These are phyloP conservation scores for Hemicrepidius hirtus DNA, from an alignment of 2,888 invertebrate species.

Conservation along the genomic window DNA sequence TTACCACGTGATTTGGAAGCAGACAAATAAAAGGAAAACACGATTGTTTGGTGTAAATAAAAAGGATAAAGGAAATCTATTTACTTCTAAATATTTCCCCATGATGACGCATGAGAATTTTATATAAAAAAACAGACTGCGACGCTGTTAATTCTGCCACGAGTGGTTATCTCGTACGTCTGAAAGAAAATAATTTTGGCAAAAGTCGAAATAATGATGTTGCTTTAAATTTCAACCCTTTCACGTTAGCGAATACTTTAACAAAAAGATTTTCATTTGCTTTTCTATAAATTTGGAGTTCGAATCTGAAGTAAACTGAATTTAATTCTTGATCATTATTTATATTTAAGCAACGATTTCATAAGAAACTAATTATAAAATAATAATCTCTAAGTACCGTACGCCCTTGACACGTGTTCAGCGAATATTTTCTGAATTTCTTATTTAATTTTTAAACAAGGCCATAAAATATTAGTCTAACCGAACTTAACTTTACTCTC, in stretches of 20 bases:
- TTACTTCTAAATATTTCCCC: constrained; percentile 2
- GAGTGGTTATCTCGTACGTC: too few relatives aligned
- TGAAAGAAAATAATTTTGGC: too few relatives aligned
- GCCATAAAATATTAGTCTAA: background rate
- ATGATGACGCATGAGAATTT: constrained; percentile 1
- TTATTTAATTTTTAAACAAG: background rate
- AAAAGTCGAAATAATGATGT: too few relatives aligned
- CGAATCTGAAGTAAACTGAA: too few relatives aligned
- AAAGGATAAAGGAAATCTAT: constrained; percentile 1
- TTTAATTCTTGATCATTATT: too few relatives aligned
- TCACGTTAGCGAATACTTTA: too few relatives aligned
- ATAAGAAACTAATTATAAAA: constrained; percentile 1
- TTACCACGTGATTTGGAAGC: background rate
- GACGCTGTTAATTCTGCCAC: background rate
- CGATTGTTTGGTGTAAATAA: background rate
- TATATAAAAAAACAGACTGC: background rate
- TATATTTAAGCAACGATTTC: constrained; percentile 5
- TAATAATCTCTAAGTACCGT: constrained; percentile 2
- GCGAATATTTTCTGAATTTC: background rate
- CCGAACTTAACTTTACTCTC: background rate
- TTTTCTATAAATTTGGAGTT: too few relatives aligned
- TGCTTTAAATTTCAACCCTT: too few relatives aligned
- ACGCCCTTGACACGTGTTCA: constrained; percentile 12
- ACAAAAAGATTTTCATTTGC: too few relatives aligned
- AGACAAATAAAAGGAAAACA: background rate